A percentile compares a stretch with the other conserved stretches of the same genome.
phyloP scores from a whole-genome alignment of 2,888 invertebrate species.

The Strigamia crassipes region DNA sequence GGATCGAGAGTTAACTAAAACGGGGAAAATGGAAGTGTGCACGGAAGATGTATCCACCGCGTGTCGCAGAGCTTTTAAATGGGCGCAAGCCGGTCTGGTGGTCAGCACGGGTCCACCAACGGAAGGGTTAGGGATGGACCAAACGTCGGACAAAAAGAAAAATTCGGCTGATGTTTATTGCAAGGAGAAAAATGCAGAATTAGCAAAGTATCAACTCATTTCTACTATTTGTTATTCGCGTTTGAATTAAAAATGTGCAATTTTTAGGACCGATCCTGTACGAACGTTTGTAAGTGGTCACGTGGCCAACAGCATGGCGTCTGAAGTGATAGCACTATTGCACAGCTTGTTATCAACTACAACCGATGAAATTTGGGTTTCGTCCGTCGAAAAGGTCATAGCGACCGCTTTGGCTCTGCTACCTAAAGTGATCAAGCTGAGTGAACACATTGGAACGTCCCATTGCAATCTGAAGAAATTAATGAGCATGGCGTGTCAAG shows the following conservation, averaged over 20 bases:
- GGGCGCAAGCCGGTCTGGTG: constrained; percentile 59
- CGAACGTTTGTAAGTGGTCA: constrained; percentile 60
- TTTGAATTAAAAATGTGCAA: not conserved
- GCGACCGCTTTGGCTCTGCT: constrained; percentile 48
- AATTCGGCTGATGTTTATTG: constrained; percentile 57
- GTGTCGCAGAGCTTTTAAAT: constrained; percentile 57
- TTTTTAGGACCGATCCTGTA: constrained; percentile 57
- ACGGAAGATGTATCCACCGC: constrained; percentile 58
- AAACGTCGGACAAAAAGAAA: constrained; percentile 56
- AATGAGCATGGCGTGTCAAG: constrained; percentile 55
- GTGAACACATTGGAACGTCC: constrained; percentile 56
- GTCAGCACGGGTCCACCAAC: constrained; percentile 58
- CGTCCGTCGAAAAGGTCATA: constrained; percentile 57
- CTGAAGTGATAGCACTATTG: constrained; percentile 58
- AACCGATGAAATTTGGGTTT: constrained; percentile 57
- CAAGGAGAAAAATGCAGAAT: constrained; percentile 58
- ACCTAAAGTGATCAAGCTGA: constrained; percentile 55
- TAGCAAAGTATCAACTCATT: constrained; percentile 55
- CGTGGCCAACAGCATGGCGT: constrained; percentile 60
- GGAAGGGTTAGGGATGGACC: constrained; percentile 51
- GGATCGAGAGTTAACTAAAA: constrained; percentile 58
- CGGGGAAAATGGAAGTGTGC: constrained; percentile 57
- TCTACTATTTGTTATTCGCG: not conserved
- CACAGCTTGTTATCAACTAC: constrained; percentile 57
- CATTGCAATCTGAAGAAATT: constrained; percentile 55